A percentile compares a stretch with the other conserved stretches of the same genome.
phyloP scores from a whole-genome alignment of 2,113 vertebrate genomes.

The Nesoenas mayeri region DNA sequence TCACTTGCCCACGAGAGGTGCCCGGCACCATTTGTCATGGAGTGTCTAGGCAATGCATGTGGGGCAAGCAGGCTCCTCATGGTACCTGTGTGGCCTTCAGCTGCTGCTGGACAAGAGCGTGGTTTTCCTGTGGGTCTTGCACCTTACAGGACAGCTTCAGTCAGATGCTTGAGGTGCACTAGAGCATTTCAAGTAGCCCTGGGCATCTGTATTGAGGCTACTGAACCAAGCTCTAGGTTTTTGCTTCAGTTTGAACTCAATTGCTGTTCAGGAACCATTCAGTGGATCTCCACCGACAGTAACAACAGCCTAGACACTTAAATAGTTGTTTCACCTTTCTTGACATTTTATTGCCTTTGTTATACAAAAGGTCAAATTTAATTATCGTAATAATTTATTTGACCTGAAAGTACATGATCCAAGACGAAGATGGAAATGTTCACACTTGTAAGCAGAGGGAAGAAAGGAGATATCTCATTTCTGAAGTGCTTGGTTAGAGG shows the following conservation, averaged over 20 bases:
- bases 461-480: neutral
- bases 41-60: fast-evolving
- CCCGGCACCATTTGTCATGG: neutral
- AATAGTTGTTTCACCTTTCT: neutral
- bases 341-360: constrained; percentile 3
- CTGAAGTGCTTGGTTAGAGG: neutral
- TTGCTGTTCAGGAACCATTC: neutral
- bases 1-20: fast-evolving
- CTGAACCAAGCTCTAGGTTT: neutral
- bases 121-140: fast-evolving
- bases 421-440: constrained; percentile 10
- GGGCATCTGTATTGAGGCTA: neutral
- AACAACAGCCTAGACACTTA: neutral
- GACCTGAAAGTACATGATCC: neutral
- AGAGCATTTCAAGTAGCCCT: neutral
- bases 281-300: neutral
- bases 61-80: neutral
- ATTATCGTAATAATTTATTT: constrained; percentile 19
- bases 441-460: neutral
- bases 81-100: neutral
- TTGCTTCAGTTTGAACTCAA: neutral
- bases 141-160: fast-evolving
- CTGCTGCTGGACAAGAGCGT: neutral
- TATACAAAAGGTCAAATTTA: constrained; percentile 14
- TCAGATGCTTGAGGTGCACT: neutral